Evolutionary conservation across 2,888 invertebrate genomes (phyloP), one percentile per base, ranked within the genome.

Genomic region (Drosophila nr. medialis): DNA sequence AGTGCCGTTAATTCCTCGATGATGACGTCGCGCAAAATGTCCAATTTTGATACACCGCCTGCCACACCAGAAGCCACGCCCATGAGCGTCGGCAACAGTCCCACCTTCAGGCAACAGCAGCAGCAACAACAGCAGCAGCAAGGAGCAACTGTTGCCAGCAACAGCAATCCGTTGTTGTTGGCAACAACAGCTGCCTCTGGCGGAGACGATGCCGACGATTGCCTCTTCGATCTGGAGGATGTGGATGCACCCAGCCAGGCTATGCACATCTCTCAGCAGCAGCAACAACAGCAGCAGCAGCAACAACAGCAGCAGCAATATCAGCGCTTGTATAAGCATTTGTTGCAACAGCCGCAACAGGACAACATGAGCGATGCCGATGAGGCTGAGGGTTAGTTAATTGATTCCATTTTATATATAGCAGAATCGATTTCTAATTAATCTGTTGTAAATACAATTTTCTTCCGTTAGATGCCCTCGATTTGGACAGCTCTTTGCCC

Each of bases 191-290:
- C 77, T 29, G 21, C 30, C 1, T 5, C 64, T 29, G n/a, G 50
- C 27, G 50, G 11, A n/a, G 92, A 92, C 27, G 79, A 81, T 13
- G 96, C 96, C 83, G 94, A 95, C 15, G 96, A 96, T 92, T 96
- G 95, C 68, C 93, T 97, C 73, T 97, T 97, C 90, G 95, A 96
- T 83, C 93, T 97, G 83, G 97, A 97, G 92, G 97, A 95, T 63
- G 90, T 92, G 34, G 91, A 92, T 62, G 83, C 66, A 13, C 56
- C 72, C 6, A 34, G 58, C 15, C 78, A 69, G 21, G 15, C 55
- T 30, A 27, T 42, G 34, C 54, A 56, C 32, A 53, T 68, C 55
- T 80, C 72, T 53, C 75, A 78, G 36, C 72, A 80, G 30, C 59
- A 64, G 18, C 54, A 53, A 4, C 53, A 34, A 5, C 71, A 81